Base-by-base conservation (phyloP, 2,113 vertebrate genomes). In the Stomatorhinus ivindoensis region DNA sequence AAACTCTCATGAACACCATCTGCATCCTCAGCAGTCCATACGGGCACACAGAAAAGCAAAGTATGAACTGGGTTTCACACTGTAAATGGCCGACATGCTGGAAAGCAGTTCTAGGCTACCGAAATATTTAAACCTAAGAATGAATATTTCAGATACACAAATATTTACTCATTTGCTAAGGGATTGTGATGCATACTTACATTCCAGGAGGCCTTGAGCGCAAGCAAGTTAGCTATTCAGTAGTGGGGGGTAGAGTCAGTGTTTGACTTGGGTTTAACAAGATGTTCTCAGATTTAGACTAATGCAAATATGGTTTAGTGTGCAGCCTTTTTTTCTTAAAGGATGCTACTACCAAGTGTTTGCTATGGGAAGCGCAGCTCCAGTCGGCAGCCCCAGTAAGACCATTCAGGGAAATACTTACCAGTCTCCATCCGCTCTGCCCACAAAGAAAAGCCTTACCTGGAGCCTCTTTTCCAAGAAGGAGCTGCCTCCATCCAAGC, bases 381-480 rank as follows among this genome's bases (percentile, higher is more conserved):
- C 31, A 80, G 73, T 19, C 15, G 21, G 39, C 35, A 19, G 31
- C 4, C 73, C 15, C 21, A n/a, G 21, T 24, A 53, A n/a, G 55
- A 24, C 13, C 4, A 17, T 35, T 82, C 31, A 82, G 42, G 39
- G 19, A 44, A 82, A 13, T 9, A 19, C 17, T 21, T 24, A 19
- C 24, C 82, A 47, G 47, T 15, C 27, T 55, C 31, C 31, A 19
- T 13, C 2, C 11, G 82, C 82, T 13, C 21, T 15, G 19, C 83
- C 83, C 24, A 48, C 17, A 47, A 27, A 21, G 3, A n/a, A 85
- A 27, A 3, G 47, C 27, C 89, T 91, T 87, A 98, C 97, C 95
- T 97, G 95, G 17, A 98, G 93, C 89, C 97, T 95, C 91, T 93
- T 97, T 4, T 97, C 95, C 91, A 98, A 92, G 90, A 98, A 98